These are phyloP conservation scores for Montipora capitata DNA, from an alignment of 92 coral and sea anemone species.

Conservation along the genomic window DNA sequence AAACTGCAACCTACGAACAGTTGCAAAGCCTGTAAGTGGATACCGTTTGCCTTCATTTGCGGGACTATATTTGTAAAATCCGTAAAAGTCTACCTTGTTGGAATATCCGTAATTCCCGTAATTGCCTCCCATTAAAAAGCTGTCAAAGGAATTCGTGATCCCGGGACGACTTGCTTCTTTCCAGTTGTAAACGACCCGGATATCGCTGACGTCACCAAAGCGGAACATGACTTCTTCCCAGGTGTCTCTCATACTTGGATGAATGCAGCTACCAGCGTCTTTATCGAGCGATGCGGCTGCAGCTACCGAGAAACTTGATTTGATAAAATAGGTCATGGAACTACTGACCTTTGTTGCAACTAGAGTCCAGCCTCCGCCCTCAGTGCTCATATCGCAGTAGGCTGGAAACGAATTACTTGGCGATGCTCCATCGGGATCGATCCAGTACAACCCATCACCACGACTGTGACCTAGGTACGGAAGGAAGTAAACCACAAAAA, in stretches of 20 bases:
- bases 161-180: constrained; percentile 47
- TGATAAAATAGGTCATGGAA: constrained; percentile 32
- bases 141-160: constrained; percentile 67
- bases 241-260: constrained; percentile 62
- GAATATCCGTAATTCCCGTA: background rate
- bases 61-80: constrained; percentile 81
- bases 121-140: constrained; percentile 72
- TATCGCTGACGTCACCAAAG: constrained; percentile 68
- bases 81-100: constrained; percentile 24
- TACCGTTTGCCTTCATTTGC: constrained; percentile 69
- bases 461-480: constrained; percentile 61
- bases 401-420: constrained; percentile 81
- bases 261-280: constrained; percentile 76
- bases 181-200: constrained; percentile 81
- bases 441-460: constrained; percentile 85
- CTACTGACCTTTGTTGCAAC: constrained; percentile 75
- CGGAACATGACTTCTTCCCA: constrained; percentile 87
- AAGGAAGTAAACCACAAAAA: no score
- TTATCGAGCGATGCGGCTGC: constrained; percentile 62
- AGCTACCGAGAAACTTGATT: constrained; percentile 49
- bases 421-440: constrained; percentile 84
- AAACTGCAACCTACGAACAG: constrained; percentile 51
- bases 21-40: constrained; percentile 65
- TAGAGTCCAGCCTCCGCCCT: constrained; percentile 87
- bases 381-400: constrained; percentile 83